Base-by-base conservation (phyloP, 2,113 vertebrate genomes). In the Ageneiosus marmoratus region DNA sequence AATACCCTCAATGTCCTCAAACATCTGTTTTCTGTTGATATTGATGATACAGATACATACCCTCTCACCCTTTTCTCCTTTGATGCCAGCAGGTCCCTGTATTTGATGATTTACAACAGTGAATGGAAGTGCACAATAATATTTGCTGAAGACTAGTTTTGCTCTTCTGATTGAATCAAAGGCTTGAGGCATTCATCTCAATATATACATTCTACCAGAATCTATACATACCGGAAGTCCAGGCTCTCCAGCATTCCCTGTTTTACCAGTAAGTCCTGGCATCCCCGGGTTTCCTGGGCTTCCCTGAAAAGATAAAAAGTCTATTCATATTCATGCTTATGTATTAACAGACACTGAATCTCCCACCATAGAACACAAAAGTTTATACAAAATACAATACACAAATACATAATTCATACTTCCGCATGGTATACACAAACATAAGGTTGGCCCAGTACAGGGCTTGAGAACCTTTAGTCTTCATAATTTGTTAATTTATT, bases 31-130 rank as follows among this genome's bases (percentile, higher is more conserved):
- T 22, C 37, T 41, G 4, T 22, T 32, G 4, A 83, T 24, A 37
- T 84, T 15, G 65, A 12, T 63, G 5, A 55, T 2, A 41, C 77
- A 55, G 22, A 76, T 65, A 95, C 96, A 88, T 94, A 99, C 98
- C 91, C 95, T 95, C 87, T 98, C 98, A 48, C 98, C 98, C 87
- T 98, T 99, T 89, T 99, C 98, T 94, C 98, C 98, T 92, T 97
- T 99, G 84, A 93, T 85, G 83, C 98, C 98, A 88, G 91, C 89
- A 80, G 93, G 0, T 87, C 98, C 98, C 98, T 99, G 86, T 91
- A 93, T 90, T 75, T 91, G 91, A 24, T 13, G 84, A 67, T 20
- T 37, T 24, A n/a, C 7, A 20, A 67, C 53, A 24, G 44, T 44
- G 32, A 70, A 76, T 58, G 9, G 37, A 70, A 2, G 27, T 44